Conservation (phyloP, 2,888 invertebrate genomes). For the Epirrita christyi region DNA sequence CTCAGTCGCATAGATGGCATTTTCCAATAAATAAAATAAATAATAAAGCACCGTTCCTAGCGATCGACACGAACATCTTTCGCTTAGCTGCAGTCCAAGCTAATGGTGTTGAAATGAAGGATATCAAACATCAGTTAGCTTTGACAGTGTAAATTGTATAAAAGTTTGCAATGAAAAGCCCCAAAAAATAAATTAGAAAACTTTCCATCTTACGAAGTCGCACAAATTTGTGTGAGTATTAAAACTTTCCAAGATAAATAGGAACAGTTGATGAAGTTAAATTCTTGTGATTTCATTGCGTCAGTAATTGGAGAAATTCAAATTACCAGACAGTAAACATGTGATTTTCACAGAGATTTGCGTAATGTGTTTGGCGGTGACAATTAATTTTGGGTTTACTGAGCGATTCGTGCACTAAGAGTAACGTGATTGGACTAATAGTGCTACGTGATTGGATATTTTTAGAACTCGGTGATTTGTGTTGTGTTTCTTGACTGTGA, state of each 20-base stretch:
- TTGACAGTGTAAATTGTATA: background rate
- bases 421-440: too few relatives aligned
- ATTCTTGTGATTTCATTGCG: conserved; percentile 1
- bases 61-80: conserved; percentile 13
- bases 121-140: conserved; percentile 3
- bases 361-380: background rate
- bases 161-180: background rate
- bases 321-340: background rate
- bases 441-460: background rate
- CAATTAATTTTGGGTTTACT: background rate
- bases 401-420: background rate
- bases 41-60: conserved; percentile 21
- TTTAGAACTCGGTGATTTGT: background rate
- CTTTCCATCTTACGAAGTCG: background rate
- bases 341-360: background rate
- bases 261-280: background rate
- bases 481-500: background rate
- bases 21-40: conserved; percentile 32
- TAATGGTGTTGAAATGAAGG: conserved; percentile 21
- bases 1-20: conserved; percentile 27
- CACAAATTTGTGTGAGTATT: background rate
- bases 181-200: background rate
- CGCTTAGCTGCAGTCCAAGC: conserved; percentile 20
- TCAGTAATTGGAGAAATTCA: background rate
- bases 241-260: conserved; percentile 3